phyloP scores from a whole-genome alignment of 2,888 invertebrate species.

The Tachina grossa region DNA sequence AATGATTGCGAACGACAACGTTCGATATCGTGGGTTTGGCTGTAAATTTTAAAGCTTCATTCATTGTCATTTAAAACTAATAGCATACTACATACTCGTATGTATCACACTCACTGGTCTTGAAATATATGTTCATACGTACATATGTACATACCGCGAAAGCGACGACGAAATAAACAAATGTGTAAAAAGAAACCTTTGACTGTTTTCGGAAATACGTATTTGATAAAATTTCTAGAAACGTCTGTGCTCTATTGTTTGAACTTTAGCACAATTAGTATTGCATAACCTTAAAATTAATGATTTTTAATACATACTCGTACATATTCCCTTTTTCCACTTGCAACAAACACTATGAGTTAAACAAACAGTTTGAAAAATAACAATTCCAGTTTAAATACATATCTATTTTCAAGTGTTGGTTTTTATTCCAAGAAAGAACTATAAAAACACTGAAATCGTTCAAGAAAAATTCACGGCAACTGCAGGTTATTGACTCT shows the following conservation, averaged over 20 bases:
- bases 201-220: background rate
- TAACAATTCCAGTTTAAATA: conserved; percentile 17
- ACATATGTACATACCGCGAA: too few species aligned
- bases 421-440: conserved; percentile 14
- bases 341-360: conserved; percentile 6
- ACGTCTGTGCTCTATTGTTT: background rate
- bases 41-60: too few species aligned
- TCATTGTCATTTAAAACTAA: too few species aligned
- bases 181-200: background rate
- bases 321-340: background rate
- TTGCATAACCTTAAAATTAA: conserved; percentile 55
- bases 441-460: conserved; percentile 51
- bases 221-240: background rate
- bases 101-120: too few species aligned
- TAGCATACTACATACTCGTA: too few species aligned
- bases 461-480: conserved; percentile 66
- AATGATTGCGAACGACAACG: too few species aligned
- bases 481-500: conserved; percentile 71
- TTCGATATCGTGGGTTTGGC: too few species aligned
- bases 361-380: background rate
- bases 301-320: background rate
- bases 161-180: too few species aligned
- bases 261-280: background rate
- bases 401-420: conserved; percentile 24
- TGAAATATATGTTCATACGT: too few species aligned